Percentiles rank a stretch among this genome's conserved stretches.
phyloP scores from a whole-genome alignment of 2,113 vertebrate genomes.

The Gymnobelideus leadbeateri region DNA sequence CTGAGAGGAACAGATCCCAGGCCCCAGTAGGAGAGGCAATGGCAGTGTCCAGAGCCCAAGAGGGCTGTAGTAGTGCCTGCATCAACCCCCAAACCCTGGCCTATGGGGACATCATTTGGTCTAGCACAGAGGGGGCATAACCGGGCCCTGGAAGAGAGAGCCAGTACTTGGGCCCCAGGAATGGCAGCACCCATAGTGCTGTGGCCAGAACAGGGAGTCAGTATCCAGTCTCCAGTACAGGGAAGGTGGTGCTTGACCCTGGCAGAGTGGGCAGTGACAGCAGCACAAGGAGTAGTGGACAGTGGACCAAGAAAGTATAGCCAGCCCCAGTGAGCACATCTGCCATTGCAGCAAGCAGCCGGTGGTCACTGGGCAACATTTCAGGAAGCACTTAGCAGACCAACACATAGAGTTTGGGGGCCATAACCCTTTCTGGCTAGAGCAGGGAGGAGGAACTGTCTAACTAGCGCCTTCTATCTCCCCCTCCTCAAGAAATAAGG shows the following conservation, averaged over 20 bases:
- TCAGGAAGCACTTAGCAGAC: background rate
- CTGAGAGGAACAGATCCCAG: background rate
- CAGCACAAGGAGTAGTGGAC: background rate
- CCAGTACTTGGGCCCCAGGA: background rate
- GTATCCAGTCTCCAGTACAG: background rate
- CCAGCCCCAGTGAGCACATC: background rate
- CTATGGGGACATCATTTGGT: background rate
- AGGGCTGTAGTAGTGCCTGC: no score
- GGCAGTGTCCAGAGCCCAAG: no score
- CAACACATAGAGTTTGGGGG: background rate
- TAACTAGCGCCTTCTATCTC: background rate
- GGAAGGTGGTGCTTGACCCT: background rate
- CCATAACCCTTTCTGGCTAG: background rate
- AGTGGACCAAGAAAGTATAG: background rate
- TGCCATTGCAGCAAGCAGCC: background rate
- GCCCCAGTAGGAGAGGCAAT: background rate
- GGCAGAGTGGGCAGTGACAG: background rate
- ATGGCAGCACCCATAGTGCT: background rate
- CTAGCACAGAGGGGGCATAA: background rate
- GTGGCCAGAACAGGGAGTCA: background rate
- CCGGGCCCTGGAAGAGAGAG: no score
- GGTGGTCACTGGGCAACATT: background rate
- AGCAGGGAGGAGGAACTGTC: background rate
- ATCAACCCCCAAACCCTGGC: background rate
- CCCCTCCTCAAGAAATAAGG: background rate